Evolutionary conservation across 2,797 vertebrate genomes (phyloP).

Genomic region (Remorina albescens): DNA sequence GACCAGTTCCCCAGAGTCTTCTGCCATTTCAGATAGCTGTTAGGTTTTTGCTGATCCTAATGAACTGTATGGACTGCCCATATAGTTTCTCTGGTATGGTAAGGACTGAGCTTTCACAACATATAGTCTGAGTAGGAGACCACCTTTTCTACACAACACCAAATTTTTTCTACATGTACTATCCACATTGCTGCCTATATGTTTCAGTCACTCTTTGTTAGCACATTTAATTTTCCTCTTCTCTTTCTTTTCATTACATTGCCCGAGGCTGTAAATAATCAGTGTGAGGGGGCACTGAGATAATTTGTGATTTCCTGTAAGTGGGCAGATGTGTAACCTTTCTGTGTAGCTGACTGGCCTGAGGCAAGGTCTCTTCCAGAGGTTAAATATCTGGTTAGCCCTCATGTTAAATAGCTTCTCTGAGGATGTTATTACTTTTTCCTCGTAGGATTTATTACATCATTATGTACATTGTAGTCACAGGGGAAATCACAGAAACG

Average conservation of each 20-base stretch:
- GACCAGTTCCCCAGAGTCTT: conserved; percentile 48
- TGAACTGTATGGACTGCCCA: conserved; percentile 54
- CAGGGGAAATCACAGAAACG: conserved; percentile 59
- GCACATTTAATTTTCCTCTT: conserved; percentile 42
- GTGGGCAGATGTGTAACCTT: conserved; percentile 60
- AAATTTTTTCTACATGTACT: conserved; percentile 1
- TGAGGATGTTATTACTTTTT: conserved; percentile 44
- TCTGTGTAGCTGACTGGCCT: conserved; percentile 44
- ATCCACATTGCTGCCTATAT: conserved; percentile 8
- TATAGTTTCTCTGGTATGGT: conserved; percentile 18
- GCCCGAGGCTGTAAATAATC: conserved; percentile 60
- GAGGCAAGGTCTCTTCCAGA: conserved; percentile 53
- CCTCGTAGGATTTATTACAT: conserved; percentile 57
- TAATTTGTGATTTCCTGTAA: conserved; percentile 72
- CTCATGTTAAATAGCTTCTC: conserved; percentile 46
- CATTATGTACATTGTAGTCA: conserved; percentile 51
- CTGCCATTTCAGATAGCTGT: conserved; percentile 44
- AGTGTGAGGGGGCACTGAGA: conserved; percentile 31
- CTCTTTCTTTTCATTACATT: conserved; percentile 34
- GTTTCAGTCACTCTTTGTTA: conserved; percentile 30
- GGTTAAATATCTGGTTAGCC: conserved; percentile 64
- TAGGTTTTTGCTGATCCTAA: conserved; percentile 42
- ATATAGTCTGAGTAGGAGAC: conserved; percentile 1
- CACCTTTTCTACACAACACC: not conserved
- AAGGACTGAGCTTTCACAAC: too few species aligned